Base-by-base conservation (phyloP, 2,888 invertebrate genomes). In the Scotopteryx bipunctaria region DNA sequence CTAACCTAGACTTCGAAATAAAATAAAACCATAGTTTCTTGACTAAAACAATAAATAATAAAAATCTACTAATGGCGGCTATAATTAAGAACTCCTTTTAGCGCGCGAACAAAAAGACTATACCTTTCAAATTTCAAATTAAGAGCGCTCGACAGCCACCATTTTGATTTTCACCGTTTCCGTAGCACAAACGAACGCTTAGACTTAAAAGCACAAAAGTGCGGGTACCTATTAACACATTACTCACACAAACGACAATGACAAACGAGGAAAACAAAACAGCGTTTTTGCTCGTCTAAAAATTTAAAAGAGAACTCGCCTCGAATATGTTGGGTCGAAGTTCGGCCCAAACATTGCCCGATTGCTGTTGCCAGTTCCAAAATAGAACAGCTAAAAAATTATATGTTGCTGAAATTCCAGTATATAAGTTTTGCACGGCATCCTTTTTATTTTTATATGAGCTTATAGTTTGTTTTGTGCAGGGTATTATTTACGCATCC, bases 201-300 rank as follows among this genome's bases (percentile, higher is more conserved):
- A 61, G 62, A 70, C 67, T 69, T 70, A 67, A 71, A 75, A 73
- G 69, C 71, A 66, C 64, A 66, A 66, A 69, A 69, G 69, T 66
- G 67, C 67, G 64, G 66, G 67, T 68, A 67, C 74, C 74, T 73
- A 76, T 76, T 75, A 76, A 68, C 71, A 73, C 74, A 74, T 75
- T 73, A 74, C 74, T 75, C 73, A 72, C 70, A 70, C 72, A 69
- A 73, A 64, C 67, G 74, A 74, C 73, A 69, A 68, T 71, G 71
- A 71, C 69, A 71, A 74, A 76, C 69, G 69, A 69, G 67, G 66
- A 71, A 71, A 73, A 75, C 65, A 71, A 73, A 73, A 72, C 67
- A 64, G 57, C 61, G 59, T 63, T 64, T 42, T 58, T 61, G 66
- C 66, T 60, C 57, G 63, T 50, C 51, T 52, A 58, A 61, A 60